Evolutionary conservation across 2,888 invertebrate species (phyloP), one percentile per base, ranked within the genome.

Genomic region (Meghimatium bilineatum): DNA sequence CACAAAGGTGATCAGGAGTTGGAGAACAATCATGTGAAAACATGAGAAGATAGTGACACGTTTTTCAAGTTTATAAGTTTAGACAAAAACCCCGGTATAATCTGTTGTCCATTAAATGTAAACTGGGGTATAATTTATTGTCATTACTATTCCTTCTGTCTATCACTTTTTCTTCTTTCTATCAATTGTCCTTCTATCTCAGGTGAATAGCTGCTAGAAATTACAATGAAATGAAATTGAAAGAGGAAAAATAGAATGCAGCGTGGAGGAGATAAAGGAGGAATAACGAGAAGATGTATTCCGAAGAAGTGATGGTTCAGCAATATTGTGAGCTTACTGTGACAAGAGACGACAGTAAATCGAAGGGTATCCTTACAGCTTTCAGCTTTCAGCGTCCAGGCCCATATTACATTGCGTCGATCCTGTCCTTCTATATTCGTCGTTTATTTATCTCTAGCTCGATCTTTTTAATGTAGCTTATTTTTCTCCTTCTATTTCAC

Each of bases 341-440:
- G 72, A 74, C 72, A 74, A 44, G n/a, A 49, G 72, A 74, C 49
- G 72, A 74, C 72, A 74, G 72, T n/a, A 49, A 74, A 74, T 74
- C 72, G 72, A 74, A 74, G 49, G 14, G 1, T 74, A 29, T 36
- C 49, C 49, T 20, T 44, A 26, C 44, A 49, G 72, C 44, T 74
- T 29, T 74, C 44, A 49, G 72, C 44, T 74, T 29, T 74, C 72
- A 74, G 49, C 72, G 23, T 74, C 72, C 49, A 2, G 6, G n/a
- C 29, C 49, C 72, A 32, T 69, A 20, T 74, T 49, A 29, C 49
- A 49, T 44, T 49, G 44, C 14, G 6, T 5, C 17, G 49, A n/a
- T 29, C 20, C 29, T 49, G n/a, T n/a, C 17, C 56, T 56, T n/a
- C 8, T 56, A 56, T 56, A 56, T 56, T 56, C 56, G 10, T 56